These are phyloP conservation scores for Aporrectodea caliginosa DNA, from an alignment of 1,140 invertebrate genomes.

Conservation along the genomic window DNA sequence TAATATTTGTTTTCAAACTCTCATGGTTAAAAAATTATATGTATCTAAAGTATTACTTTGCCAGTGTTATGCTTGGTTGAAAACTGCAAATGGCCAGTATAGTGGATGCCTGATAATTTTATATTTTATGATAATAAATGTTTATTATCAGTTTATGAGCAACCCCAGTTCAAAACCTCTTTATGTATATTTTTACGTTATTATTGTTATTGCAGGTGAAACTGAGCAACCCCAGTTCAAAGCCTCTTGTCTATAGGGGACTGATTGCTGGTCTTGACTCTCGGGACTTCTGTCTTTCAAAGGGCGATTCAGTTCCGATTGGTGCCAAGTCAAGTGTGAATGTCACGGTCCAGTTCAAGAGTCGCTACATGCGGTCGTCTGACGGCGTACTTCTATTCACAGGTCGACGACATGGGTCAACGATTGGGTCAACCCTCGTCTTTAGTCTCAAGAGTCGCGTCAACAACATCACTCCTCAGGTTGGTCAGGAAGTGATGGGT, in stretches of 20 bases:
- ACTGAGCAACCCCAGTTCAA: slow-evolving; percentile 51
- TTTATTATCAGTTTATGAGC: too few relatives aligned
- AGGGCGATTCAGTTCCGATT: slow-evolving; percentile 46
- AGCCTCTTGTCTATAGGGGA: slow-evolving; percentile 48
- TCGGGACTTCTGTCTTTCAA: slow-evolving; percentile 48
- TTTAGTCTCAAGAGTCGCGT: slow-evolving; percentile 50
- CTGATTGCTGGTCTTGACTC: slow-evolving; percentile 52
- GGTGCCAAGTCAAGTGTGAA: slow-evolving; percentile 43
- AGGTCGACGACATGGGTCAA: slow-evolving; percentile 46
- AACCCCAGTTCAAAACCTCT: too few relatives aligned
- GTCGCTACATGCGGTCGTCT: slow-evolving; percentile 49
- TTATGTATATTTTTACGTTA: not conserved
- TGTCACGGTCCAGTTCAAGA: slow-evolving; percentile 52
- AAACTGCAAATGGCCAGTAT: too few relatives aligned
- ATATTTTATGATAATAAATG: too few relatives aligned
- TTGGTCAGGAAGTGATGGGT: too few relatives aligned
- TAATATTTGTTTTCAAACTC: too few relatives aligned
- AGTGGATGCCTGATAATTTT: too few relatives aligned
- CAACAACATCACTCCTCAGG: slow-evolving; percentile 51
- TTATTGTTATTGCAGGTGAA: slow-evolving; percentile 45
- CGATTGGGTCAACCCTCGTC: slow-evolving; percentile 47
- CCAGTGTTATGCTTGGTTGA: too few relatives aligned
- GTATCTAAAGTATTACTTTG: too few relatives aligned
- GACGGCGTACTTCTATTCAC: slow-evolving; percentile 51
- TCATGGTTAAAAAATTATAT: too few relatives aligned